Base-by-base conservation (phyloP, 2,113 vertebrate genomes). In the Coreoperca whiteheadi region DNA sequence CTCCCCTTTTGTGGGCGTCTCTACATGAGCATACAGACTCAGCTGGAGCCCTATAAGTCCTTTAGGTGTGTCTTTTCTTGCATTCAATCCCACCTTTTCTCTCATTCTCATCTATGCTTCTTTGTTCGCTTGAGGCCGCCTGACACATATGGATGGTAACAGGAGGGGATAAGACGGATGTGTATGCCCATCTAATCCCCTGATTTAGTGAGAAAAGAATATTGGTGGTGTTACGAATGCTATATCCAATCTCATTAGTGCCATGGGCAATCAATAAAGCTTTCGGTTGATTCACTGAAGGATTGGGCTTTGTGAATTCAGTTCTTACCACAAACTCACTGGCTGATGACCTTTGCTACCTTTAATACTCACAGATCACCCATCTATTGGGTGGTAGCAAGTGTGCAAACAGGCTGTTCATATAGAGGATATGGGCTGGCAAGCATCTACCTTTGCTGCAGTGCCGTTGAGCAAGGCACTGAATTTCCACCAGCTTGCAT, bases 171-270 rank as follows among this genome's bases (percentile, higher is more conserved):
- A 70, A 88, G 81, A 85, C 8, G 82, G 79, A 89, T 88, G 85
- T 64, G 68, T 73, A 75, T 60, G 69, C 76, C 86, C 84, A 83
- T 87, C 74, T 87, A 90, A 93, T 91, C 90, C 75, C 73, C 60
- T 83, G 84, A 90, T 91, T 91, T 85, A 85, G 80, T 71, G 81
- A 81, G 90, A 83, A 83, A 68, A 73, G 90, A 84, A 85, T 83
- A 71, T 68, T 28, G 77, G 82, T 68, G 70, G 75, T 81, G 82
- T 81, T 85, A 59, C 87, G 73, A 83, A 87, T 61, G 86, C 83
- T 69, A 63, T 30, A 56, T 74, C 81, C 86, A 82, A 87, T 92
- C 88, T 91, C 84, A 89, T 94, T 91, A 91, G 82, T n/a, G 34
- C 63, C 57, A 20, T 51, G 60, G 67, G 32, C 25, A 46, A 92